Base-by-base conservation (phyloP, 2,888 invertebrate genomes). In the Eupithecia dodoneata region DNA sequence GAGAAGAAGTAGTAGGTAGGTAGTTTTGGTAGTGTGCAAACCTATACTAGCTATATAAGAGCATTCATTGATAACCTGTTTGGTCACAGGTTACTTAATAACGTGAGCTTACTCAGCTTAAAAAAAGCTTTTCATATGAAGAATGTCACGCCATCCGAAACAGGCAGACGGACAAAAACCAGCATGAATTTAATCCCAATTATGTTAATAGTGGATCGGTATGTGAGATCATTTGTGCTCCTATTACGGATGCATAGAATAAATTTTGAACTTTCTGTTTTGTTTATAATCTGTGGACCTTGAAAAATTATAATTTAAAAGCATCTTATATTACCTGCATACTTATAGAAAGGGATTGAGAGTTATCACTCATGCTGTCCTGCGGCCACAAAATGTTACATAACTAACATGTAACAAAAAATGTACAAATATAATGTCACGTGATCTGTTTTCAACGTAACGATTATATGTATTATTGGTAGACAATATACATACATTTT, bases 131-230 rank as follows among this genome's bases (percentile, higher is more conserved):
- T 73, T 65, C 47, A 69, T 66, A 73, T 74, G 69, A 78, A 72
- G 72, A 81, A 81, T 79, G 81, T 77, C 76, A 78, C 82, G 78
- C 73, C 71, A 59, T 73, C 59, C 72, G 66, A 45, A 59, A 76
- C 77, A 76, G 75, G 77, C 59, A 74, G 77, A 76, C 79, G 52
- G 72, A 82, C 79, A 79, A 81, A 75, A 80, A 80, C 41, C 71
- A 73, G 73, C 74, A 72, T 81, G 81, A 78, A 81, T 79, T 79
- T 83, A 82, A 84, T 85, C 83, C 83, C 81, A 84, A 88, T 87
- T 89, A 90, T 89, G 89, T 84, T 88, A 89, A 90, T 89, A 81
- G 78, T 66, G 79, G 83, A 79, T 82, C 81, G 89, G 88, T 86
- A 89, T 88, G 87, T 83, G 81, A 76, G 74, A 72, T 72, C 74